Conservation (phyloP, 2,113 vertebrate species). For the Elaphurus davidianus region DNA sequence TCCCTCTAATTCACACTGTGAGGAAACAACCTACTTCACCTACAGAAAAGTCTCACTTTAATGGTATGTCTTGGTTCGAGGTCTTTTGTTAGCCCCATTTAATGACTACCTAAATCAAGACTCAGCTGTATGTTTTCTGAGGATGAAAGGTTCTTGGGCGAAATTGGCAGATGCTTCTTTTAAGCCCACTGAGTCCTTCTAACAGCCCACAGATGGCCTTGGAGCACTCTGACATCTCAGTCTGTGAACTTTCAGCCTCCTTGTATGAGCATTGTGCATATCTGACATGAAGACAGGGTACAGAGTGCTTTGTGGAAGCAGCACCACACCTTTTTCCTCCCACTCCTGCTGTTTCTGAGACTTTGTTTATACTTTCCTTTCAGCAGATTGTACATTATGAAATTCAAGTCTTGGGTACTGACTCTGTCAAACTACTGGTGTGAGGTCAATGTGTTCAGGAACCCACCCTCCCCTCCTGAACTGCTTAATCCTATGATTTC, state of each 20-base stretch:
- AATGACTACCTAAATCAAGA: background rate
- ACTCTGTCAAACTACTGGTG: background rate
- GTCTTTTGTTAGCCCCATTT: background rate
- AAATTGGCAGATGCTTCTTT: background rate
- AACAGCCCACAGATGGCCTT: background rate
- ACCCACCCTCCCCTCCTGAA: background rate
- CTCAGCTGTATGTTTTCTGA: background rate
- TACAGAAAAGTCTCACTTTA: background rate
- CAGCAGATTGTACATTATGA: background rate
- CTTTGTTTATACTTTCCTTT: background rate
- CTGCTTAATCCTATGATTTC: background rate
- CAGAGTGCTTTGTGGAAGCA: background rate
- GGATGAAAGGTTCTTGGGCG: background rate
- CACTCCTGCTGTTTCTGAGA: background rate
- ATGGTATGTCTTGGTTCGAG: background rate
- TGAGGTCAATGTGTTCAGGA: background rate
- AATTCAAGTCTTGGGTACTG: background rate
- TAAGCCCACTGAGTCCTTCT: background rate
- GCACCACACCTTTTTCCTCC: background rate
- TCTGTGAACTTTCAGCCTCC: background rate
- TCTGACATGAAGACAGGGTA: background rate
- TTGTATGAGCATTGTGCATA: fast-evolving
- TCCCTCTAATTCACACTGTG: background rate
- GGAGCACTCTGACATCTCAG: background rate
- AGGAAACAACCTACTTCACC: background rate